Conservation (phyloP, 1,140 invertebrate species). For the Drosophila dunni region DNA sequence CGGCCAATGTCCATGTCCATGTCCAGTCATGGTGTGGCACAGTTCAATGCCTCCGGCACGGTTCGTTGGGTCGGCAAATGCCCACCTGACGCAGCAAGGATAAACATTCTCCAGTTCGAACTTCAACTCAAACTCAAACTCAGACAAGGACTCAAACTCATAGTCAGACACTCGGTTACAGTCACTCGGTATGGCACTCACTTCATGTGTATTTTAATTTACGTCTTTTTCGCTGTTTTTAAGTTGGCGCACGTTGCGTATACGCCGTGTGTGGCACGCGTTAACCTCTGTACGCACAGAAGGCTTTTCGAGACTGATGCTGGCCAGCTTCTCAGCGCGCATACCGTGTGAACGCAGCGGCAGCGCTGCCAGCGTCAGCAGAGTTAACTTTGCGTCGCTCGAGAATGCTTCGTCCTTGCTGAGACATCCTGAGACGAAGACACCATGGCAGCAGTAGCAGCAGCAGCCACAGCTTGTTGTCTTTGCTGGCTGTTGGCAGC, state of each 20-base stretch:
- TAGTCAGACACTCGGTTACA: constrained; percentile 23
- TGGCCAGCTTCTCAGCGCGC: constrained; percentile 42
- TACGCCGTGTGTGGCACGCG: constrained; percentile 72
- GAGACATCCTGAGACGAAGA: constrained; percentile 53
- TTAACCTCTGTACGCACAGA: constrained; percentile 80
- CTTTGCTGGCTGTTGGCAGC: constrained; percentile 22
- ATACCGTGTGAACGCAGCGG: constrained; percentile 38
- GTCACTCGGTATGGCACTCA: constrained; percentile 36
- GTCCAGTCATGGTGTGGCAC: constrained; percentile 56
- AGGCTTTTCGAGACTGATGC: constrained; percentile 78
- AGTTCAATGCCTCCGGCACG: constrained; percentile 72
- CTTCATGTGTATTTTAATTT: constrained; percentile 48
- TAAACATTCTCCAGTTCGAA: constrained; percentile 8
- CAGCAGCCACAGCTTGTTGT: constrained; percentile 6
- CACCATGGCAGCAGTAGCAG: constrained; percentile 39
- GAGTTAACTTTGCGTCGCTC: constrained; percentile 42
- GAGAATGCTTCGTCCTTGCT: constrained; percentile 28
- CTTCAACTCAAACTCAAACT: not conserved
- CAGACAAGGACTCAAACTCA: not conserved
- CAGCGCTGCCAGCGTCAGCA: constrained; percentile 41
- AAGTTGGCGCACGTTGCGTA: constrained; percentile 57
- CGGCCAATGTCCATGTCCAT: constrained; percentile 4
- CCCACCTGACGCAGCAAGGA: constrained; percentile 38
- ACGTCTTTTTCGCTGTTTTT: constrained; percentile 59
- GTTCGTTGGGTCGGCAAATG: constrained; percentile 70